Evolutionary conservation across 2,797 vertebrate species (phyloP).

Genomic region (Lophura swinhoii): DNA sequence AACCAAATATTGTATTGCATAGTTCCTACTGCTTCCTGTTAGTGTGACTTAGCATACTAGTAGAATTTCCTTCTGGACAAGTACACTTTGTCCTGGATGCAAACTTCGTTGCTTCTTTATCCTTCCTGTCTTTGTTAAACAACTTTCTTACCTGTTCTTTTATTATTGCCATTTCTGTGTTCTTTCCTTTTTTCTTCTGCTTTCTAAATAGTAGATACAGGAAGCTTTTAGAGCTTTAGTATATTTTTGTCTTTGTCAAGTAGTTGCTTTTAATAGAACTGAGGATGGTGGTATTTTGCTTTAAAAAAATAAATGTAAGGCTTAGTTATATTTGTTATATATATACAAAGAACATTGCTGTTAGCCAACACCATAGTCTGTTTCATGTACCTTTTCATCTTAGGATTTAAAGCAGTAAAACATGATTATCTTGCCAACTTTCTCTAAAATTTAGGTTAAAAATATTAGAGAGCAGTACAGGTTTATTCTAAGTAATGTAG

Average conservation of each 20-base stretch:
- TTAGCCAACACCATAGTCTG: background rate
- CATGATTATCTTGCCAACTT: background rate
- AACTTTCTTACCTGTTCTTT: background rate
- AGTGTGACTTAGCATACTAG: background rate
- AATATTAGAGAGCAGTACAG: background rate
- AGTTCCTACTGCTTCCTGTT: background rate
- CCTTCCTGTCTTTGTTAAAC: background rate
- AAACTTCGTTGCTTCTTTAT: background rate
- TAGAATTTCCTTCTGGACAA: background rate
- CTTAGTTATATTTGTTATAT: background rate
- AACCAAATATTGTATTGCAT: background rate
- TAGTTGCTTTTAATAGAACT: background rate
- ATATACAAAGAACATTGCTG: background rate
- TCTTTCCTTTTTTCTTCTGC: background rate
- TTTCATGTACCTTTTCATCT: background rate
- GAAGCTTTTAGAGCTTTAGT: background rate
- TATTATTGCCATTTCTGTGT: background rate
- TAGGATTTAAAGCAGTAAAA: background rate
- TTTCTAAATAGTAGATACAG: background rate
- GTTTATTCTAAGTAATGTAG: background rate
- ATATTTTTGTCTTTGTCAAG: background rate
- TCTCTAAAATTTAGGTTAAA: background rate
- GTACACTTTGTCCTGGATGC: background rate
- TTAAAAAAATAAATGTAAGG: background rate
- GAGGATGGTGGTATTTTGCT: background rate